A percentile compares a stretch with the other conserved stretches of the same genome.
Evolutionary conservation across 2,888 invertebrate genomes (phyloP).

Genomic region (Cryptops parisi): DNA sequence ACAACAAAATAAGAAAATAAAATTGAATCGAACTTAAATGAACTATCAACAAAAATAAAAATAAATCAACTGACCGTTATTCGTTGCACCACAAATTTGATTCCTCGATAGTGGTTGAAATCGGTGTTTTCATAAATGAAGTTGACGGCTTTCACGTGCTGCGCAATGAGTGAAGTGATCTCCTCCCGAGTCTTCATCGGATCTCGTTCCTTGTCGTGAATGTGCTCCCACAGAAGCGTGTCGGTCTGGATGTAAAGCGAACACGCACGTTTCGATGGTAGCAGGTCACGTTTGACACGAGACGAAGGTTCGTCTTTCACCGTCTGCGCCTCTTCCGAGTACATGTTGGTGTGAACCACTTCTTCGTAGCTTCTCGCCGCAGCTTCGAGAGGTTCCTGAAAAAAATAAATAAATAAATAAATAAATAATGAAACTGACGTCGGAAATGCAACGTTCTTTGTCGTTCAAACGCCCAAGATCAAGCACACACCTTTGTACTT

Average conservation of each 20-base stretch:
- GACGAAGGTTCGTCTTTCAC: neutral
- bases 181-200: conserved; percentile 84
- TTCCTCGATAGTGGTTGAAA: conserved; percentile 90
- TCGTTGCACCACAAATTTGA: conserved; percentile 90
- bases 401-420: too few relatives aligned
- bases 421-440: too few relatives aligned
- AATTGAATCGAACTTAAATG: neutral
- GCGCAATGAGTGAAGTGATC: conserved; percentile 90
- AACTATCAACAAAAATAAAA: conserved; percentile 3
- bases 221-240: conserved; percentile 92
- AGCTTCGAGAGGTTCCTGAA: too few relatives aligned
- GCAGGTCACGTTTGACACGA: conserved; percentile 1
- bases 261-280: conserved; percentile 48
- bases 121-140: conserved; percentile 89
- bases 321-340: conserved; percentile 20
- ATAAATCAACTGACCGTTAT: conserved; percentile 44
- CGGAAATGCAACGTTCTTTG: too few relatives aligned
- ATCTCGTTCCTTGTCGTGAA: conserved; percentile 44
- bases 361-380: neutral
- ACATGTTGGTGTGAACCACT: conserved; percentile 15
- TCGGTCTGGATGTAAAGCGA: conserved; percentile 96
- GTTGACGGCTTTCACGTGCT: conserved; percentile 97
- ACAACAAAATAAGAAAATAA: neutral
- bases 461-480: too few relatives aligned
- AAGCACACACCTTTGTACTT: neutral